A percentile compares a stretch with the other conserved stretches of the same genome.
Evolutionary conservation across 2,888 invertebrate species (phyloP).

Genomic region (Drosophila borealis): DNA sequence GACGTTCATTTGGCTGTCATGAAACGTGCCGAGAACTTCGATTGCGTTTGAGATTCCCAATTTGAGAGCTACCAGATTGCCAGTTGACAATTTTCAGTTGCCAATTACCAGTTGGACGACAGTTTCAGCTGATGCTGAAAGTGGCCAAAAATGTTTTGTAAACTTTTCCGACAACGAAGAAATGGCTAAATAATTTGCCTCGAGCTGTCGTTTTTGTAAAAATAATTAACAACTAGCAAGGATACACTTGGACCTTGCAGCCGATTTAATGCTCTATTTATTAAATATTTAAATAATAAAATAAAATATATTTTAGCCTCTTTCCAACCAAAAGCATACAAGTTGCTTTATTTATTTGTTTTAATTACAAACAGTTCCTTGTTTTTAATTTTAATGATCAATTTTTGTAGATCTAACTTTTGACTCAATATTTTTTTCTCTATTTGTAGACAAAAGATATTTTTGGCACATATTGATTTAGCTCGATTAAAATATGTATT

Average conservation of each 20-base stretch:
- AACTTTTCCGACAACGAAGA: neutral
- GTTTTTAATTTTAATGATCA: too few species aligned
- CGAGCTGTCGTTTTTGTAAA: neutral
- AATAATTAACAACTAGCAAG: constrained; percentile 1
- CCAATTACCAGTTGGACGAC: constrained; percentile 38
- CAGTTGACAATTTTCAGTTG: constrained; percentile 54
- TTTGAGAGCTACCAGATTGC: constrained; percentile 31
- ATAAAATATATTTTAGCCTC: too few species aligned
- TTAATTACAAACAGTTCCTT: too few species aligned
- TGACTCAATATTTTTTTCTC: too few species aligned
- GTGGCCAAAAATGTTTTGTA: constrained; percentile 1
- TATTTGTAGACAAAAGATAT: too few species aligned
- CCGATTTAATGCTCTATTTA: neutral
- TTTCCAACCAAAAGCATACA: too few species aligned
- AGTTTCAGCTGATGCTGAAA: constrained; percentile 22
- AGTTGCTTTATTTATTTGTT: too few species aligned
- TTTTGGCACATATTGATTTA: too few species aligned
- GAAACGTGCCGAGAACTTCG: constrained; percentile 65
- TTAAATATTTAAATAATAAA: too few species aligned
- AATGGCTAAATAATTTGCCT: constrained; percentile 4
- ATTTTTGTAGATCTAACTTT: too few species aligned
- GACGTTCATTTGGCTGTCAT: constrained; percentile 63
- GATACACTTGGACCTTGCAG: neutral
- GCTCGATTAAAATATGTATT: too few species aligned
- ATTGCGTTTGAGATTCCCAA: constrained; percentile 30